These are phyloP conservation scores for Hyposmocoma kahamanoa DNA, from an alignment of 1,140 invertebrate species.

Conservation along the genomic window DNA sequence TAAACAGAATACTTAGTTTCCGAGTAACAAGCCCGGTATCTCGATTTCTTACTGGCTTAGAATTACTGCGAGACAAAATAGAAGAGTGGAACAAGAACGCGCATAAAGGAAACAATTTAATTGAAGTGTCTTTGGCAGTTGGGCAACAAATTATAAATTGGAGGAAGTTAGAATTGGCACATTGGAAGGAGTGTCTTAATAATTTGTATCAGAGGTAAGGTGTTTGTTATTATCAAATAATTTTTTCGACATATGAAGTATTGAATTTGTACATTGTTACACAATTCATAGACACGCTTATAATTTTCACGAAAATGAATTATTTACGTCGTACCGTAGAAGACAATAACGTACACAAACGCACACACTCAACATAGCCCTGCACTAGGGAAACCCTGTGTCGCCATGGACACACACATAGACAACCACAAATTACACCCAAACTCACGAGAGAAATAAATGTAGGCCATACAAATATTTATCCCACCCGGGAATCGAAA, in stretches of 20 bases:
- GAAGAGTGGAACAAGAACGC: conserved; percentile 95
- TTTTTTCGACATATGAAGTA: not conserved
- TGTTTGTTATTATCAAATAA: conserved; percentile 3
- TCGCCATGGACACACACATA: too few species aligned
- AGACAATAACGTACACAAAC: too few species aligned
- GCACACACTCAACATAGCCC: too few species aligned
- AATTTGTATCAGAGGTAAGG: conserved; percentile 73
- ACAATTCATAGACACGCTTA: too few species aligned
- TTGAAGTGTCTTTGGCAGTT: conserved; percentile 79
- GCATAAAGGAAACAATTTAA: conserved; percentile 88
- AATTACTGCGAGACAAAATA: conserved; percentile 88
- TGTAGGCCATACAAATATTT: too few species aligned
- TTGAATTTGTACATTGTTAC: too few species aligned
- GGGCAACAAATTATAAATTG: conserved; percentile 90
- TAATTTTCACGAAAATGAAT: too few species aligned
- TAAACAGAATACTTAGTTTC: conserved; percentile 85
- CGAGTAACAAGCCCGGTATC: conserved; percentile 87
- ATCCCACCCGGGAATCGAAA: too few species aligned
- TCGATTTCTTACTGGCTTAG: conserved; percentile 92
- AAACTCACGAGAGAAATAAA: too few species aligned
- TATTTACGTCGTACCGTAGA: too few species aligned
- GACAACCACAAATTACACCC: too few species aligned
- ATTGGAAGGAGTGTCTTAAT: conserved; percentile 88
- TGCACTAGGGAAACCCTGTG: too few species aligned
- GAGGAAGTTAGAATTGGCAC: conserved; percentile 92